Evolutionary conservation across 2,888 invertebrate species (phyloP), one percentile per base, ranked within the genome.

Genomic region (Pachycephus smyrnensis): DNA sequence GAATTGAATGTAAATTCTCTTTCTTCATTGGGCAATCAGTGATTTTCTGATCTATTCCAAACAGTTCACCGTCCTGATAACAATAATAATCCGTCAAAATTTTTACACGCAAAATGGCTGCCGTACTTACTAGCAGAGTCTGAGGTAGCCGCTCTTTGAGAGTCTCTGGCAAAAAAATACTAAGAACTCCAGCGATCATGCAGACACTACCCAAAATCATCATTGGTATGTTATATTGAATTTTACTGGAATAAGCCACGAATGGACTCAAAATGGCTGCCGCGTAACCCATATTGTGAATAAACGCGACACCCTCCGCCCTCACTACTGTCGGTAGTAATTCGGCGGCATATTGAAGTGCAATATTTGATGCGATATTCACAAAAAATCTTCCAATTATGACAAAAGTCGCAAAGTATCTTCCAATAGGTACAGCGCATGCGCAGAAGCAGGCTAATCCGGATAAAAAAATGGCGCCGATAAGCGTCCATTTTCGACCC

Each of bases 261-360:
- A 96, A 96, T 0, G 97, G 97, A 0, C 96, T 95, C 0, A 96
- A 89, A 81, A 96, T 96, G 73, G 95, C 95, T 0, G 96, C 95
- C 0, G 96, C 95, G 84, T 96, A 96, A n/a, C 97, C 97, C 95
- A 96, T 95, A 69, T 96, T 96, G 87, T 97, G 96, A 69, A 97
- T 95, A n/a, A 96, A 92, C 0, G 96, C 96, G 0, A 97, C 96
- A 0, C 96, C 97, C 88, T 97, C 96, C 0, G 96, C 97, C 35
- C 97, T 90, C 0, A 97, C 96, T 1, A 97, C 96, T 0, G 97
- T 97, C 0, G 97, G 97, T 23, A 97, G 90, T 9, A 97, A 90
- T 89, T 97, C 97, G 0, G 97, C 96, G 0, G 96, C 96, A 91
- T 97, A 97, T 86, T 97, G 97, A 1, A 97, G 93, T 0, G 97